These are phyloP conservation scores for Ylistrum balloti DNA, from an alignment of 1,140 invertebrate genomes.

Conservation along the genomic window DNA sequence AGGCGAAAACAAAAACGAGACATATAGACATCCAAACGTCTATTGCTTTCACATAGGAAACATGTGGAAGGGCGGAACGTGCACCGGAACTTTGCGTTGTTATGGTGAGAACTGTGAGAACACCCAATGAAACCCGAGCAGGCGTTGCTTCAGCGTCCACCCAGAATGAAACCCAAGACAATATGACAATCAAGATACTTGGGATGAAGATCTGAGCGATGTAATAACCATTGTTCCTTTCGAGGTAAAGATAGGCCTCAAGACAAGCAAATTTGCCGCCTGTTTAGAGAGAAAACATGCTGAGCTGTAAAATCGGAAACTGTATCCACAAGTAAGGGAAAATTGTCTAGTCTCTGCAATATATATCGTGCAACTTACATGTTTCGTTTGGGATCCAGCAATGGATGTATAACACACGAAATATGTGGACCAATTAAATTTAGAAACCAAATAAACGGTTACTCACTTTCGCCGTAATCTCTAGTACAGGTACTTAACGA, in stretches of 20 bases:
- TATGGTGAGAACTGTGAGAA: slow-evolving; percentile 82
- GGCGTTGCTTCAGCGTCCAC: slow-evolving; percentile 86
- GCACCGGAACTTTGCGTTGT: slow-evolving; percentile 79
- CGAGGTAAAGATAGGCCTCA: slow-evolving; percentile 64
- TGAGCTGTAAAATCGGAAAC: no score
- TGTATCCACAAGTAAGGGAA: no score
- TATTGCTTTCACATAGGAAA: slow-evolving; percentile 84
- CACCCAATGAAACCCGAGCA: slow-evolving; percentile 84
- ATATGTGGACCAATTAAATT: no score
- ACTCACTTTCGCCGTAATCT: neutral
- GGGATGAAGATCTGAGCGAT: slow-evolving; percentile 76
- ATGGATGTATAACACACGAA: no score
- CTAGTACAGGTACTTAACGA: neutral
- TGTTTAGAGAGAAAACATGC: neutral
- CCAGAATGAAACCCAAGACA: slow-evolving; percentile 98
- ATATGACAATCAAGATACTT: slow-evolving; percentile 86
- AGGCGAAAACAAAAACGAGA: slow-evolving; percentile 76
- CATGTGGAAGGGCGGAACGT: slow-evolving; percentile 75
- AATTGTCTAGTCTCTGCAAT: no score
- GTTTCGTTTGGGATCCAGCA: no score
- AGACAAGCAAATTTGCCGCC: slow-evolving; percentile 74
- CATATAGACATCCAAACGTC: slow-evolving; percentile 78
- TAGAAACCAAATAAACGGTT: neutral
- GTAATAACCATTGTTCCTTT: slow-evolving; percentile 73
- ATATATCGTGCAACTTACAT: no score